Base-by-base conservation (phyloP, 2,888 invertebrate genomes). In the Dicycla oo region DNA sequence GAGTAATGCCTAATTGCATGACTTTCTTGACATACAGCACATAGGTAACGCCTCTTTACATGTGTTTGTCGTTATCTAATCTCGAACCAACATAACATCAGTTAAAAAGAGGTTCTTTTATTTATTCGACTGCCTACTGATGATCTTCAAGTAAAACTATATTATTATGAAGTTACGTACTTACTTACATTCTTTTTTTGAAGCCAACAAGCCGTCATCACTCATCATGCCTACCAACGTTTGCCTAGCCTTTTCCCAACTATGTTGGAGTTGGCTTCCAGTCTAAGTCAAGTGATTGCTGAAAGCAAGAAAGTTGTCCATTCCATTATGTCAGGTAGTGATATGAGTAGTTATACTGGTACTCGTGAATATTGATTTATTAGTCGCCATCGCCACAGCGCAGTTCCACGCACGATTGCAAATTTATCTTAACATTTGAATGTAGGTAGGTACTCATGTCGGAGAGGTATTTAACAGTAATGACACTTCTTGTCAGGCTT, bases 341-440 rank as follows among this genome's bases (percentile, higher is more conserved):
- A 70, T 53, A 75, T 47, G 45, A 54, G 47, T 61, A 47, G 13
- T n/a, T 56, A 61, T 30, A 61, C 30, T 47, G 20, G n/a, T 43
- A 51, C 18, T 67, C 23, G 61, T 34, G 26, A 58, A 23, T 63
- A 65, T 81, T 70, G 71, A 81, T 69, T 69, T 34, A 62, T 62
- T 61, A 65, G 56, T 54, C 49, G n/a, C 30, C 45, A 66, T 54
- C 49, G n/a, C 30, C 45, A 66, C 47, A 62, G 53, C 62, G 13
- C 67, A 56, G n/a, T 72, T 58, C 54, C 53, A 65, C 67, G 57
- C 57, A 62, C 38, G 69, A 56, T 69, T 76, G 57, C 68, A 81
- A n/a, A 75, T 83, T 75, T 65, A 78, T 70, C 81, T 69, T 49
- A 71, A 73, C 61, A 81, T 65, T 72, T 62, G 54, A 45, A 65